Evolutionary conservation across 2,888 invertebrate genomes (phyloP), one percentile per base, ranked within the genome.

Genomic region (Drosophila mayaguana): DNA sequence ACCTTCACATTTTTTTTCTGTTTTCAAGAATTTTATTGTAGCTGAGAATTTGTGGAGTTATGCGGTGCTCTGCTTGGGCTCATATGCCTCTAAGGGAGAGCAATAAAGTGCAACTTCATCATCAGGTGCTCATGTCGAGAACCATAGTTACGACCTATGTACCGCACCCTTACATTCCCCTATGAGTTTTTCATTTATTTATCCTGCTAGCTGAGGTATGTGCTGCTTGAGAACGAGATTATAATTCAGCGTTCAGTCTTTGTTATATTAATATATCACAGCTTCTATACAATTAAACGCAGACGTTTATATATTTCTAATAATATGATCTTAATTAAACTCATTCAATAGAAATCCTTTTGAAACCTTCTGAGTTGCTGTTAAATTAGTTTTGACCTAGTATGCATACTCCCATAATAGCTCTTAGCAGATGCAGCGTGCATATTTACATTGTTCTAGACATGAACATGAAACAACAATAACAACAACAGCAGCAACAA

Each of bases 21-120:
- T 53, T 46, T 46, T 8, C n/a, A 48, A 48, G 48, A 32, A 32
- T 48, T 48, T 48, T 20, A 8, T 12, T 43, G 16, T 51, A 40
- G 28, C 5, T 16, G 38, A 55, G 53, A 56, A 75, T 75, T 57
- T 69, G 53, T 60, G 43, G 48, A 63, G 63, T 12, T 42, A 28
- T 50, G 56, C 42, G 28, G 16, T 22, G 20, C 38, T 14, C 53
- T 43, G 43, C 32, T 14, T 18, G 38, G 20, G 32, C 20, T 61
- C 46, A 43, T 61, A 59, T 67, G 73, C 64, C 48, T 63, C 45
- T 77, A 72, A 78, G 73, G 68, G 71, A 65, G 60, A 81, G 75
- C 79, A 81, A 82, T 82, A 78, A 83, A 83, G 51, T 75, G 75
- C 69, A 63, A 45, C 72, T 75, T 71, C 60, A 73, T 60, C 61